A percentile compares a stretch with the other conserved stretches of the same genome.
Conservation (phyloP, 1,140 invertebrate genomes). For the Heliconius melpomene region DNA sequence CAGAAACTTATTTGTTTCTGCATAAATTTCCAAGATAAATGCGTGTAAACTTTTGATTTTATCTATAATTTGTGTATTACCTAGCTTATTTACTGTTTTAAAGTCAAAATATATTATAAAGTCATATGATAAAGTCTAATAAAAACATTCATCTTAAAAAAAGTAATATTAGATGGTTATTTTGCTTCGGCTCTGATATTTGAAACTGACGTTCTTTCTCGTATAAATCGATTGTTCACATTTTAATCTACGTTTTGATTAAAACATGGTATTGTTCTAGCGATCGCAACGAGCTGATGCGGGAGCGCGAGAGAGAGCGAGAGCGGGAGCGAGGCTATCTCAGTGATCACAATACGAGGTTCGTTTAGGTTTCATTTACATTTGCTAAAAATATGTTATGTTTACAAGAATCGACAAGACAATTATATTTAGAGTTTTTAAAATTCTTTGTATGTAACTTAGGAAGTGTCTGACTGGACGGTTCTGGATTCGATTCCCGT, state of each 20-base stretch:
- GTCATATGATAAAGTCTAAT: background rate
- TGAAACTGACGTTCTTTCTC: constrained; percentile 22
- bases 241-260: constrained; percentile 49
- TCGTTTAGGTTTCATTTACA: constrained; percentile 38
- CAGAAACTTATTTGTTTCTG: background rate
- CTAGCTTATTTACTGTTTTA: background rate
- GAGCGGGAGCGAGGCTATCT: constrained; percentile 91
- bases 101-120: background rate
- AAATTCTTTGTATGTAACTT: background rate
- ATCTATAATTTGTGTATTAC: background rate
- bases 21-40: too few relatives aligned
- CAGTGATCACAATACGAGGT: constrained; percentile 92
- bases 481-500: background rate
- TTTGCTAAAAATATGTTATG: background rate
- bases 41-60: background rate
- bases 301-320: constrained; percentile 85
- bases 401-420: background rate
- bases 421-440: background rate
- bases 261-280: constrained; percentile 73
- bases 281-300: constrained; percentile 90
- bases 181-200: background rate
- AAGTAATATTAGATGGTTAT: background rate
- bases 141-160: background rate
- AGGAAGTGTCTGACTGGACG: background rate
- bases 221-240: constrained; percentile 33